These are phyloP conservation scores for Pempheris klunzingeri DNA, from an alignment of 2,797 vertebrate genomes.

Conservation along the genomic window DNA sequence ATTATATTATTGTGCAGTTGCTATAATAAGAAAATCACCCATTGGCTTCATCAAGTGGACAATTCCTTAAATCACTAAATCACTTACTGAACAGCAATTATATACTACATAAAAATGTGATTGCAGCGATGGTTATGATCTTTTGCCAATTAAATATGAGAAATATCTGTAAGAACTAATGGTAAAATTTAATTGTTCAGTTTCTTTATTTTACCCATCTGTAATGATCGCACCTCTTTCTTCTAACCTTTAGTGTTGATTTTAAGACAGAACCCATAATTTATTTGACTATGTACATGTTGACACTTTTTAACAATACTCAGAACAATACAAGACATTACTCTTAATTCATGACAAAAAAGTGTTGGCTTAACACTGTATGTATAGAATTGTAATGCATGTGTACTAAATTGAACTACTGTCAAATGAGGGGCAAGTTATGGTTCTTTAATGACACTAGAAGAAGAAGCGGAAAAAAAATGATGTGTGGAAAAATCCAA, in stretches of 20 bases:
- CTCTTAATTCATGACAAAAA: background rate
- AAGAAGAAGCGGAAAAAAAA: background rate
- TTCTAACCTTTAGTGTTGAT: conserved; percentile 1
- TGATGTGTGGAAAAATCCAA: background rate
- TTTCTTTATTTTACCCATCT: background rate
- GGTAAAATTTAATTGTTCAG: background rate
- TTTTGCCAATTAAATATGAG: conserved; percentile 30
- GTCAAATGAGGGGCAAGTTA: background rate
- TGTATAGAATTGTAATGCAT: background rate
- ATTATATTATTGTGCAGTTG: conserved; percentile 24
- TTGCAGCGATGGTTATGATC: conserved; percentile 22
- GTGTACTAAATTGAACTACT: background rate
- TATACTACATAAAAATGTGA: conserved; percentile 22
- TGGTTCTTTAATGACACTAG: background rate
- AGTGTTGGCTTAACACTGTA: background rate
- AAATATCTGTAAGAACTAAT: background rate
- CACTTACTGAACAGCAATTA: conserved; percentile 31
- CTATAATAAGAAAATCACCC: conserved; percentile 18
- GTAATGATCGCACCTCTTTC: background rate
- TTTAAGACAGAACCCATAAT: background rate
- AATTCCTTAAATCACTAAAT: conserved; percentile 10
- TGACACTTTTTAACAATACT: background rate
- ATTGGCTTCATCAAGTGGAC: conserved; percentile 12
- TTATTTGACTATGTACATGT: background rate
- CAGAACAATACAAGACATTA: background rate